phyloP scores from a whole-genome alignment of 2,113 vertebrate genomes.

The Pycnonotus jocosus region DNA sequence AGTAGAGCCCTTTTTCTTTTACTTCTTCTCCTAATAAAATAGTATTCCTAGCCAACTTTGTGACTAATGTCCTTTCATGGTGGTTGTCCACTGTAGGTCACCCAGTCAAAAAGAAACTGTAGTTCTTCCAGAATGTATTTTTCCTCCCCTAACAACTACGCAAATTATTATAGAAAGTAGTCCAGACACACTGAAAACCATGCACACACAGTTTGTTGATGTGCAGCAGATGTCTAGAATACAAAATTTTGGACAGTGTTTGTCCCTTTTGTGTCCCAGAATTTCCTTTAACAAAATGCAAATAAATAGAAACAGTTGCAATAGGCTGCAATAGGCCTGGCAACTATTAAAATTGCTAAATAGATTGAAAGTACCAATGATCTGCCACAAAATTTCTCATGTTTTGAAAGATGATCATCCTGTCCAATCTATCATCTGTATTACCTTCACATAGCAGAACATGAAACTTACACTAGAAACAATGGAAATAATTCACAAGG shows the following conservation, averaged over 20 bases:
- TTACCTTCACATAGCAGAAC: neutral
- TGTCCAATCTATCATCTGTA: accelerated
- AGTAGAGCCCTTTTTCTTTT: constrained; percentile 64
- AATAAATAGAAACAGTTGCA: neutral
- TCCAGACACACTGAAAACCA: neutral
- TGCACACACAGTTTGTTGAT: neutral
- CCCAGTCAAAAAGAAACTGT: constrained; percentile 16
- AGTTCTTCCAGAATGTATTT: neutral
- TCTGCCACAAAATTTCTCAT: neutral
- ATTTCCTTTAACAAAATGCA: neutral
- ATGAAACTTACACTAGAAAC: neutral
- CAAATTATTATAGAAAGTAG: neutral
- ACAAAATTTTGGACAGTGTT: neutral
- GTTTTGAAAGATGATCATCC: neutral
- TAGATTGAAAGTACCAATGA: neutral
- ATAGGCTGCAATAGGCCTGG: neutral
- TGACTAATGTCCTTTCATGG: constrained; percentile 65
- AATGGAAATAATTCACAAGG: neutral
- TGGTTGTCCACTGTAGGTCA: constrained; percentile 71
- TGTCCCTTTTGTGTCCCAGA: neutral
- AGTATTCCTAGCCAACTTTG: constrained; percentile 28
- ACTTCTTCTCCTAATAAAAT: constrained; percentile 66
- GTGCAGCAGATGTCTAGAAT: neutral
- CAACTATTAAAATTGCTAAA: neutral
- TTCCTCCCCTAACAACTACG: neutral